Evolutionary conservation across 2,113 vertebrate genomes (phyloP).

Genomic region (Seriola rivoliana): DNA sequence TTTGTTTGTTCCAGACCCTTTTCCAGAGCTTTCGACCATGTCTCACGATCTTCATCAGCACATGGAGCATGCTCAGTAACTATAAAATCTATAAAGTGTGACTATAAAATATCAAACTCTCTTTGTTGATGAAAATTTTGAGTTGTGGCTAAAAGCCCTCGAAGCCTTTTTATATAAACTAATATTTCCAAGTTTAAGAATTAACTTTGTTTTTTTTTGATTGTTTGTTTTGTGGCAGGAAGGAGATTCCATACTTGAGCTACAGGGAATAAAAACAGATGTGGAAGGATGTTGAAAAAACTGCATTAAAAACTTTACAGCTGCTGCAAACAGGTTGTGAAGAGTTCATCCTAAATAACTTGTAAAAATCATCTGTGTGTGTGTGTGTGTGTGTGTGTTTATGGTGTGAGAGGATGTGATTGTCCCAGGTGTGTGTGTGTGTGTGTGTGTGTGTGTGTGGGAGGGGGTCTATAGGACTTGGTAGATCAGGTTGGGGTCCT

Average conservation of each 20-base stretch:
- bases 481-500: constrained; percentile 90
- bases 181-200: too few species aligned
- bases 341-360: constrained; percentile 2
- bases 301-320: not conserved
- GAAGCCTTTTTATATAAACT: too few species aligned
- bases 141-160: too few species aligned
- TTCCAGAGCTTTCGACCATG: not conserved
- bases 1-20: not conserved
- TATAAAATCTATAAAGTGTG: constrained; percentile 22
- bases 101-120: constrained; percentile 13
- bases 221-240: constrained; percentile 18
- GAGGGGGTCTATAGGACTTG: constrained; percentile 89
- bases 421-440: constrained; percentile 1
- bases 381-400: constrained; percentile 6
- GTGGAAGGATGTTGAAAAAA: not conserved
- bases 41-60: constrained; percentile 13
- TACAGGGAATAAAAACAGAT: constrained; percentile 6
- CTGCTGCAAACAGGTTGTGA: constrained; percentile 21
- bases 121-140: not conserved
- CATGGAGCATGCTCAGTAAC: not conserved
- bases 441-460: not conserved
- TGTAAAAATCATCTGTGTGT: not conserved
- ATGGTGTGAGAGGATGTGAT: not conserved
- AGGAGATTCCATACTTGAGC: constrained; percentile 33
- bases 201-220: too few species aligned